phyloP scores from a whole-genome alignment of 1,140 invertebrate species.

The Solenopsis fugax region DNA sequence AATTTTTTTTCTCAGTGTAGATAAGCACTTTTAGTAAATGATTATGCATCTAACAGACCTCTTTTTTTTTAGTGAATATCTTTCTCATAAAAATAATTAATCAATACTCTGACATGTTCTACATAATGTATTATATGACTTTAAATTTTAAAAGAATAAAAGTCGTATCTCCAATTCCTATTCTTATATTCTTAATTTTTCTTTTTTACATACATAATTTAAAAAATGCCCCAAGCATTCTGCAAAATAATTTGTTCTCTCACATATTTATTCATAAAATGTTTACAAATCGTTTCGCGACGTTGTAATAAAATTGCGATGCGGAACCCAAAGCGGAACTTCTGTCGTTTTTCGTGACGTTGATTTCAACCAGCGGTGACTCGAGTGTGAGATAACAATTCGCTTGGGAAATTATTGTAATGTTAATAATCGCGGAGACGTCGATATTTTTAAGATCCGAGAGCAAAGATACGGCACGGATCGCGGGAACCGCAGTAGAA shows the following conservation, averaged over 20 bases:
- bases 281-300: not conserved
- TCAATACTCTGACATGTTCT: not conserved
- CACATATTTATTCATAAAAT: constrained; percentile 24
- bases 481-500: not conserved
- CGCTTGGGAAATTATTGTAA: constrained; percentile 53
- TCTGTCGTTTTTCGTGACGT: not conserved
- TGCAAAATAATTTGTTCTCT: not conserved
- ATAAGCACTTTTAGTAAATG: no score
- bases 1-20: no score
- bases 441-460: constrained; percentile 47
- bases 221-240: not conserved
- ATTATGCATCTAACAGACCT: no score
- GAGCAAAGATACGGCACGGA: not conserved
- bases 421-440: constrained; percentile 21
- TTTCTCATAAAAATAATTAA: not conserved
- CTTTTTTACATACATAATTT: not conserved
- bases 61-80: not conserved
- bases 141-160: not conserved
- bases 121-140: not conserved
- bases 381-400: not conserved
- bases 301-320: constrained; percentile 9
- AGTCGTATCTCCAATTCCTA: not conserved
- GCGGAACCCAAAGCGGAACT: not conserved
- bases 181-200: not conserved
- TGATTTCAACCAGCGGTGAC: not conserved